Evolutionary conservation across 2,113 vertebrate species (phyloP), one percentile per base, ranked within the genome.

Genomic region (Galeopterus variegatus): DNA sequence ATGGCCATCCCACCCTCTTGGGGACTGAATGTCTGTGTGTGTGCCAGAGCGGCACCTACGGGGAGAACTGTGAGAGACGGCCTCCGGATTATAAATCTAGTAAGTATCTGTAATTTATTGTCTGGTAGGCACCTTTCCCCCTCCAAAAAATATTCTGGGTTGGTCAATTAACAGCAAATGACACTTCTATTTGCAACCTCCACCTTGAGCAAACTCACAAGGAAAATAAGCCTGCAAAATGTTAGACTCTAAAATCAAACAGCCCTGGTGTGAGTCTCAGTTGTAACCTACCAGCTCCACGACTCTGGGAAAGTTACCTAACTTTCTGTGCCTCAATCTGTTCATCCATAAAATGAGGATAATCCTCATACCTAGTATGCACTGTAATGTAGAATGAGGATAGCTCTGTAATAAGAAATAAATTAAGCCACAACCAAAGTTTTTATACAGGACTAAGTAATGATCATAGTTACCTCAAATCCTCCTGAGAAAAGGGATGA

Each of bases 11-110:
- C 0, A 97, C 98, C 18, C 99, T 99, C 31, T 98, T 98, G 0
- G 99, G 99, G 33, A 99, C 98, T 0, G 98, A 99, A 88, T 99
- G 99, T 96, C 97, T 99, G 70, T 99, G 99, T 69, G 94, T 99
- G 31, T 99, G 99, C 93, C 99, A 98, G 82, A 98, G 99, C 0
- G 99, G 99, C 18, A 99, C 99, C 52, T 99, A 99, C 0, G 99
- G 99, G 0, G 0, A 98, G 6, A 98, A 98, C 99, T 99, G 99
- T 52, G 99, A 99, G 95, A 98, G 1, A 5, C 97, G 98, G 28
- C 98, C 99, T 9, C 98, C 98, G 0, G 99, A 99, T 54, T 99
- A 98, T 95, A 98, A 96, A 0, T 98, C 99, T 97, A 99, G 99
- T 99, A 98, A 28, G n/a, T 19, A 26, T 11, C 45, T 3, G 12